Evolutionary conservation across 2,888 invertebrate genomes (phyloP).

Genomic region (Rhaphigaster nebulosa): DNA sequence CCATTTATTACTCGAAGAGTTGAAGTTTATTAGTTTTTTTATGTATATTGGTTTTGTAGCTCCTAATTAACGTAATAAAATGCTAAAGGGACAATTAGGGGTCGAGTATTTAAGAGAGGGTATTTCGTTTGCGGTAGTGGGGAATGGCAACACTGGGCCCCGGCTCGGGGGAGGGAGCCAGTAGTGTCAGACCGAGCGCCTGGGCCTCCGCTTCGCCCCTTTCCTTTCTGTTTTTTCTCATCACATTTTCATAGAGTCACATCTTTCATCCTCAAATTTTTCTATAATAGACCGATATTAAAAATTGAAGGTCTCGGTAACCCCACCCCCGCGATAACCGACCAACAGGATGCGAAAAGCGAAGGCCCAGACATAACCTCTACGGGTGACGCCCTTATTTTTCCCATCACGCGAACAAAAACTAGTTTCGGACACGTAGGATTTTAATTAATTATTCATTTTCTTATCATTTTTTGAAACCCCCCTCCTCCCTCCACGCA

Average conservation of each 20-base stretch:
- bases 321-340: constrained; percentile 33
- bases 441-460: constrained; percentile 47
- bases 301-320: constrained; percentile 55
- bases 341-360: constrained; percentile 57
- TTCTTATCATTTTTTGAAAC: not conserved
- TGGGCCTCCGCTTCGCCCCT: constrained; percentile 60
- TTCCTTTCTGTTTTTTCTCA: constrained; percentile 61
- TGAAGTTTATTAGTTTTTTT: not conserved
- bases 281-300: constrained; percentile 51
- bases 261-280: constrained; percentile 57
- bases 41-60: not conserved
- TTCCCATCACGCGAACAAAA: constrained; percentile 57
- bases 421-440: constrained; percentile 56
- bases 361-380: constrained; percentile 58
- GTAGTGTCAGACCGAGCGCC: constrained; percentile 60
- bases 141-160: constrained; percentile 22
- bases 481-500: not conserved
- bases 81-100: not conserved
- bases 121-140: constrained; percentile 32
- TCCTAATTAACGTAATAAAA: not conserved
- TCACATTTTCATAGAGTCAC: constrained; percentile 60
- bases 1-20: not conserved
- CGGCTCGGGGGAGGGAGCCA: not conserved
- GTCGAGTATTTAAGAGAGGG: not conserved
- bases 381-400: constrained; percentile 60